phyloP scores from a whole-genome alignment of 2,888 invertebrate species.

The Polyommatus icarus region DNA sequence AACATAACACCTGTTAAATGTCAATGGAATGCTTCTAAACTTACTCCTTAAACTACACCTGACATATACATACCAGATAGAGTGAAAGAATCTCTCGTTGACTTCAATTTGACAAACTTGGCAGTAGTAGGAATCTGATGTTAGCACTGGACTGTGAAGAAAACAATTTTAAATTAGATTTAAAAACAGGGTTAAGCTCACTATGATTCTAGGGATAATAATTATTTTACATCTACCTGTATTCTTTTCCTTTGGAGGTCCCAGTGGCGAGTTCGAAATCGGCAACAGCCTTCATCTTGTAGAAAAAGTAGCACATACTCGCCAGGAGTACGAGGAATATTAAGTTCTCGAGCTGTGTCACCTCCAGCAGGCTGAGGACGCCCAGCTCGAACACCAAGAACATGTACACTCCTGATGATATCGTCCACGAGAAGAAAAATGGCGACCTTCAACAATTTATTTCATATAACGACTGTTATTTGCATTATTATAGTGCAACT shows the following conservation, averaged over 20 bases:
- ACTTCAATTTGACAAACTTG: constrained; percentile 90
- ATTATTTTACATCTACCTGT: constrained; percentile 54
- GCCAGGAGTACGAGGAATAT: constrained; percentile 58
- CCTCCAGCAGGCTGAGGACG: constrained; percentile 86
- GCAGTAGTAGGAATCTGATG: constrained; percentile 90
- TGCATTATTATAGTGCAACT: background rate
- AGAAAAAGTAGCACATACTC: constrained; percentile 66
- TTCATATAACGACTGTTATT: background rate
- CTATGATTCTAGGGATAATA: background rate
- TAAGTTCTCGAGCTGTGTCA: constrained; percentile 76
- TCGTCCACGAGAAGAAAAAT: constrained; percentile 88
- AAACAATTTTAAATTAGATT: background rate
- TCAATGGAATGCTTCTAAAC: background rate
- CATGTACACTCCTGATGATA: constrained; percentile 84
- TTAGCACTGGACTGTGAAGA: constrained; percentile 70
- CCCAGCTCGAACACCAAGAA: constrained; percentile 85
- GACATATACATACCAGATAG: constrained; percentile 84
- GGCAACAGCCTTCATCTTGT: constrained; percentile 69
- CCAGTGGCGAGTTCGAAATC: constrained; percentile 68
- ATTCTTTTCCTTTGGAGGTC: constrained; percentile 69
- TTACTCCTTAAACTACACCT: background rate
- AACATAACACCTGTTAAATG: constrained; percentile 48
- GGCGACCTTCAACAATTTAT: constrained; percentile 78
- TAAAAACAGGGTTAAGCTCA: background rate
- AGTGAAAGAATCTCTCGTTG: constrained; percentile 88